Base-by-base conservation (phyloP, 1,140 invertebrate genomes). In the Maniola jurtina region DNA sequence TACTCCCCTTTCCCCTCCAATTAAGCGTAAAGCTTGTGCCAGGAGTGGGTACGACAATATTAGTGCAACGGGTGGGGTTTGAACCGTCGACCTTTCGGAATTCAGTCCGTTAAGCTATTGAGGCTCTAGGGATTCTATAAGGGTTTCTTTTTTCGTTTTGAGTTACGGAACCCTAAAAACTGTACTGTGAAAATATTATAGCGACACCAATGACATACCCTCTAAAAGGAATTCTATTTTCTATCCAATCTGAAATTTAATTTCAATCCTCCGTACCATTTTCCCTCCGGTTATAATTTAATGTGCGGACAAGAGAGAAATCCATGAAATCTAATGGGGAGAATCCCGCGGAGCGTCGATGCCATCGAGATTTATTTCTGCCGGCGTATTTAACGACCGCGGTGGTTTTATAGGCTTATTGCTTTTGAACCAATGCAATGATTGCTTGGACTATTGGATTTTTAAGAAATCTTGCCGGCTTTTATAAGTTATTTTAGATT, bases 261-360 rank as follows among this genome's bases (percentile, higher is more conserved):
- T 80, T 86, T 83, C 77, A 80, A 83, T 83, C 73, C 71, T 71
- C 65, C 66, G 68, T 80, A 63, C 75, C 69, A 66, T 83, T 82
- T 79, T 75, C 75, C 79, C 80, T 76, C 72, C 72, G 74, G 77
- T 82, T 84, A 86, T 81, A 84, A 85, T 86, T 88, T 86, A 86
- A 88, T 86, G 78, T 80, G 80, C 80, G 81, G 77, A 81, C 82
- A 86, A 80, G 79, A 83, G 77, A 73, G 79, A 83, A 81, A 82
- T 82, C 80, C 85, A 85, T 88, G 83, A 88, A 88, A 84, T 84
- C 72, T 85, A 88, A 88, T 86, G 80, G 79, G 63, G 72, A 79
- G 77, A 86, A 83, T 86, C 85, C 79, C 81, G 74, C 68, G 62
- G 68, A 55, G 76, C 79, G 72, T 79, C 79, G 78, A 83, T 71